These are phyloP conservation scores for Campoletis sonorensis DNA, from an alignment of 1,140 invertebrate genomes.

Conservation along the genomic window DNA sequence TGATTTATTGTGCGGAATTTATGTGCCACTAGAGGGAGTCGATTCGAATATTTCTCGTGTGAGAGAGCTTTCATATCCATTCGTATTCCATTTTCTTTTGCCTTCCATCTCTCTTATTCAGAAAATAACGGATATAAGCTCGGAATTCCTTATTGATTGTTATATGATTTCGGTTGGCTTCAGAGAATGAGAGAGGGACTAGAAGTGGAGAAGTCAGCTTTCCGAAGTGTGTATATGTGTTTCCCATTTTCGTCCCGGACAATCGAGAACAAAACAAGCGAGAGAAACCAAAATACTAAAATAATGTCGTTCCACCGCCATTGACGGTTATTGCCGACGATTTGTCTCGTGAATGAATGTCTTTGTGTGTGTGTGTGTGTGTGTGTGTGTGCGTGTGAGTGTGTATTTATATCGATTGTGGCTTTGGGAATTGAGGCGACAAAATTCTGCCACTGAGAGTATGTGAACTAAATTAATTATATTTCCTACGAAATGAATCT, in stretches of 20 bases:
- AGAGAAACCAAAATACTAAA: conserved; percentile 59
- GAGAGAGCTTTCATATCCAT: conserved; percentile 9
- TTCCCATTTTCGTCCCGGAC: conserved; percentile 19
- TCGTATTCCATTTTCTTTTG: not conserved
- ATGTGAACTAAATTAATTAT: conserved; percentile 52
- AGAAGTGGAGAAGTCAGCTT: not conserved
- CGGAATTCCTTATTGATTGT: conserved; percentile 64
- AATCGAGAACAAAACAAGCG: conserved; percentile 10
- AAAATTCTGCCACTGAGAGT: conserved; percentile 31
- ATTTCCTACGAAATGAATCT: conserved; percentile 54
- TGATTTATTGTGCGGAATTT: conserved; percentile 1
- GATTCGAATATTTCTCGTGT: not conserved
- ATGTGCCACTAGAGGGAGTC: not conserved
- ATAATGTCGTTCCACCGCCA: conserved; percentile 60
- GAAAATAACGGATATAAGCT: conserved; percentile 56
- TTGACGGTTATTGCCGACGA: conserved; percentile 63
- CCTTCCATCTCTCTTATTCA: not conserved
- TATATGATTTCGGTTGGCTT: conserved; percentile 57
- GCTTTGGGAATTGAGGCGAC: conserved; percentile 20
- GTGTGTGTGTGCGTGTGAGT: not conserved
- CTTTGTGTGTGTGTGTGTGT: no score
- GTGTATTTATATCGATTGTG: not conserved
- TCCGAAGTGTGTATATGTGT: conserved; percentile 7
- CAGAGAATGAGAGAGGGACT: conserved; percentile 31
- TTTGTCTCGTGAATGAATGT: conserved; percentile 57